A percentile compares a stretch with the other conserved stretches of the same genome.
Conservation (phyloP, 2,888 invertebrate genomes). For the Uropetala carovei region DNA sequence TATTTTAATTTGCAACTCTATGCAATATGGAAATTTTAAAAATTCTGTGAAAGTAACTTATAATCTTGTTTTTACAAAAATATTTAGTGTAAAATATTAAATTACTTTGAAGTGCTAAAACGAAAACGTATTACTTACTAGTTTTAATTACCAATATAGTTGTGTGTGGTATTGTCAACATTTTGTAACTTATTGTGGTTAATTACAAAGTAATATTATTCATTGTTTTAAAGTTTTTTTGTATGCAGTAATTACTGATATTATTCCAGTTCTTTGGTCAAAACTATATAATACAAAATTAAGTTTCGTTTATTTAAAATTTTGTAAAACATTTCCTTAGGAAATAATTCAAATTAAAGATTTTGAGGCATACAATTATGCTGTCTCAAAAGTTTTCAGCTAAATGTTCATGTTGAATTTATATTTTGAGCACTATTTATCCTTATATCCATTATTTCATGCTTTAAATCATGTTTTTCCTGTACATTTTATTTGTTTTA, state of each 20-base stretch:
- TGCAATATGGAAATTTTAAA: too few species aligned
- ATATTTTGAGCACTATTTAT: neutral
- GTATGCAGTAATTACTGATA: neutral
- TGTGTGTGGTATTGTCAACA: too few species aligned
- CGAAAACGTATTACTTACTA: too few species aligned
- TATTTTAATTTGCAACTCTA: too few species aligned
- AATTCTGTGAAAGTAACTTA: too few species aligned
- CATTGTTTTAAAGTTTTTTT: neutral
- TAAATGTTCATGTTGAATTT: neutral
- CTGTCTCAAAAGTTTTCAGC: neutral
- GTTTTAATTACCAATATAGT: too few species aligned
- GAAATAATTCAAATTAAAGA: neutral
- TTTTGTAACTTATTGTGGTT: neutral
- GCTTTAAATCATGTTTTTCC: neutral
- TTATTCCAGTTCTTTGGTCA: neutral
- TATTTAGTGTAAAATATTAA: too few species aligned
- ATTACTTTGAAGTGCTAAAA: too few species aligned
- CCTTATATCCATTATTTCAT: neutral
- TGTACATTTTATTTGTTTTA: too few species aligned
- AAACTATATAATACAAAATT: neutral
- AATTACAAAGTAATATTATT: neutral
- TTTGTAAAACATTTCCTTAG: neutral
- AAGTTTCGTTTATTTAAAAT: neutral
- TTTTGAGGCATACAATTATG: neutral
- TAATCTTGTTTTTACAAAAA: too few species aligned